Evolutionary conservation across 2,888 invertebrate species (phyloP).

Genomic region (Cryptocephalus moraei): DNA sequence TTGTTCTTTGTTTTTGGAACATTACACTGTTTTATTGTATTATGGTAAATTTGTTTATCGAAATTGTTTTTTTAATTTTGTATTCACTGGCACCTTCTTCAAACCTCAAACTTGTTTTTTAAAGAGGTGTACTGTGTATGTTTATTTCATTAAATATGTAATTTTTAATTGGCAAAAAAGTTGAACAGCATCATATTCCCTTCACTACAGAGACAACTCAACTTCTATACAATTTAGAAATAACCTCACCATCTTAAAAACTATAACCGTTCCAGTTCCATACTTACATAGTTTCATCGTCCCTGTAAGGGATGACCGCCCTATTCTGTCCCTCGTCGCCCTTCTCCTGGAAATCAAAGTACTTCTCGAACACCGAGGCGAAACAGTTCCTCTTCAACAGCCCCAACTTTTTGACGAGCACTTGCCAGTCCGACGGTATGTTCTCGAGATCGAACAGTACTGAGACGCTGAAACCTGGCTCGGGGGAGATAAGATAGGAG

Average conservation of each 20-base stretch:
- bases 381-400: slow-evolving; percentile 96
- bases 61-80: too few relatives aligned
- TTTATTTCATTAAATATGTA: too few relatives aligned
- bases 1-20: too few relatives aligned
- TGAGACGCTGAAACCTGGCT: slow-evolving; percentile 93
- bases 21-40: too few relatives aligned
- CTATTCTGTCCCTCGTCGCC: slow-evolving; percentile 84
- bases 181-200: too few relatives aligned
- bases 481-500: slow-evolving; percentile 67
- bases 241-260: neutral
- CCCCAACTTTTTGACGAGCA: slow-evolving; percentile 83
- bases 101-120: too few relatives aligned
- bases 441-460: slow-evolving; percentile 86
- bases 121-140: too few relatives aligned
- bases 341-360: slow-evolving; percentile 94
- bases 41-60: too few relatives aligned
- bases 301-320: slow-evolving; percentile 96
- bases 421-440: slow-evolving; percentile 84
- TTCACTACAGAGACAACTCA: too few relatives aligned
- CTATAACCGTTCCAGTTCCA: neutral
- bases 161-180: too few relatives aligned
- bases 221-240: too few relatives aligned
- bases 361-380: slow-evolving; percentile 98
- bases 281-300: slow-evolving; percentile 94
- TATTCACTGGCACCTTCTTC: too few relatives aligned